Base-by-base conservation (phyloP, 2,888 invertebrate genomes). In the Neoitamus cyanurus region DNA sequence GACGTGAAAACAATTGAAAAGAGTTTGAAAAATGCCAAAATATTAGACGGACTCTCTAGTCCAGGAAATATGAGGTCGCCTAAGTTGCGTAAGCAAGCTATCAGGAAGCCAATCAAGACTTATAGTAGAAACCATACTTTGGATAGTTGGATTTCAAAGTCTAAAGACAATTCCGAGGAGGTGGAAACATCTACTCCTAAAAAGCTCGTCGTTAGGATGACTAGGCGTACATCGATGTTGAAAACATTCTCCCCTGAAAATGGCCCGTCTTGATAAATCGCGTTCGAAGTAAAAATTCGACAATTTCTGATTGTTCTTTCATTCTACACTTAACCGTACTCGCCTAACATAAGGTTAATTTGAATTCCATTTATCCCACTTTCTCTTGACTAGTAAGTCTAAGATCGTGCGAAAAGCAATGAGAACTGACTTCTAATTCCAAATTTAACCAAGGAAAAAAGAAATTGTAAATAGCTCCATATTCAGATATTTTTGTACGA, bases 101-200 rank as follows among this genome's bases (percentile, higher is more conserved):
- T 20, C n/a, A 69, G 11, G 13, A 34, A 36, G 4, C 68, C 82
- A 31, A 42, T 80, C 11, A 72, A 46, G 78, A 28, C 30, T 28
- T 78, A 80, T 72, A 20, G 80, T 25, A 84, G 85, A 36, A 88
- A 87, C 85, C 86, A 85, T 11, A 87, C 86, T 9, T 84, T 88
- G 9, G 88, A 88, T 83, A 83, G 84, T 20, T 88, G 88, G 88
- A 11, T 88, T 15, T 82, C 86, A 42, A 87, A 87, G 86, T 73
- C 87, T 20, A 86, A 88, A 73, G 86, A 86, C 78, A 42, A 70
- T 46, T 73, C 78, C 20, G 77, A 73, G n/a, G 78, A 80, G 6
- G 37, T 83, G 36, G 83, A 84, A 3, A 69, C 77, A n/a, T 83
- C 85, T 9, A 85, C 86, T 15, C 78, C 84, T 9, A 83, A 46